Conservation (phyloP, 2,888 invertebrate genomes). For the Drosophila sordidula region DNA sequence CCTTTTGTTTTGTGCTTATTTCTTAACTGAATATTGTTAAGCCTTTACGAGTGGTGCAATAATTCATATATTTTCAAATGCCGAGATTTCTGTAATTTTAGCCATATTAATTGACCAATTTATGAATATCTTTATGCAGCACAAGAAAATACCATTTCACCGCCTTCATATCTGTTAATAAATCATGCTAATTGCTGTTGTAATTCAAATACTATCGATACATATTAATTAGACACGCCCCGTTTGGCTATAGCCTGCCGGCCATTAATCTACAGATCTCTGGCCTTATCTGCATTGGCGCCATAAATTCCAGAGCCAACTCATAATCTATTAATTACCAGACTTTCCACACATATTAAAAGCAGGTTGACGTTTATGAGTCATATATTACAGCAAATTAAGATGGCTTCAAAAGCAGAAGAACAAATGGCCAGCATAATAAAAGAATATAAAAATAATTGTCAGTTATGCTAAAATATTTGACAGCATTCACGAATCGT, state of each 20-base stretch:
- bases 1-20: not conserved
- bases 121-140: constrained; percentile 57
- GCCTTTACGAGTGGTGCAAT: constrained; percentile 4
- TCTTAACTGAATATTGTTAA: not conserved
- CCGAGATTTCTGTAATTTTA: constrained; percentile 44
- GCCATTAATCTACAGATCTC: constrained; percentile 72
- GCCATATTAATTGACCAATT: constrained; percentile 67
- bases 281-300: constrained; percentile 68
- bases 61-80: constrained; percentile 22
- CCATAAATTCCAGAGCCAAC: constrained; percentile 68
- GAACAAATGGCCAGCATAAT: constrained; percentile 21
- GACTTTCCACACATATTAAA: constrained; percentile 74
- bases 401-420: constrained; percentile 19
- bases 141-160: constrained; percentile 56
- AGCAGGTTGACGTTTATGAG: constrained; percentile 54
- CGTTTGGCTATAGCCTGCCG: constrained; percentile 39
- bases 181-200: constrained; percentile 75
- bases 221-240: constrained; percentile 78
- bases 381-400: constrained; percentile 31
- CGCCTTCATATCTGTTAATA: constrained; percentile 66
- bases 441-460: constrained; percentile 22
- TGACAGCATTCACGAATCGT: constrained; percentile 33
- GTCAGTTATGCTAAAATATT: constrained; percentile 16
- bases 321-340: constrained; percentile 79
- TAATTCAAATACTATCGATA: constrained; percentile 77